Conservation (phyloP, 2,888 invertebrate species). For the Campoplex nolae region DNA sequence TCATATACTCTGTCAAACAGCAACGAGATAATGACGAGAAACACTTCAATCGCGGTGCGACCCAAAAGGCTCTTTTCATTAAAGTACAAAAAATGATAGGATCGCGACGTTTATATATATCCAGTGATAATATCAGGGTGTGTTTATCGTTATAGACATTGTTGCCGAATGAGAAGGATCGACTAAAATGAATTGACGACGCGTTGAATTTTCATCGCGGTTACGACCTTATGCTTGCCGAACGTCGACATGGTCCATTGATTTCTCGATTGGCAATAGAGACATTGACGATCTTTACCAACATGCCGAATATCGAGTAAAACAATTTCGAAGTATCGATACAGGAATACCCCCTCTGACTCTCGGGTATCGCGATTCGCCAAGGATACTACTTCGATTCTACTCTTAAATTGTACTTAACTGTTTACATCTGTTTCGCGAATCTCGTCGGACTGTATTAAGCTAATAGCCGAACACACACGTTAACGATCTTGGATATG, state of each 20-base stretch:
- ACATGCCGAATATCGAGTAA: slow-evolving; percentile 17
- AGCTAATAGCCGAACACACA: slow-evolving; percentile 70
- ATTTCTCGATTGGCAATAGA: slow-evolving; percentile 29
- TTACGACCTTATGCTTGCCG: background rate
- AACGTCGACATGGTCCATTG: background rate
- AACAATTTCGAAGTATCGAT: background rate
- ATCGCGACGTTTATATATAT: slow-evolving; percentile 30
- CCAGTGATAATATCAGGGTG: slow-evolving; percentile 27
- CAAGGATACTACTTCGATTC: slow-evolving; percentile 62
- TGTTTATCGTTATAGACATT: slow-evolving; percentile 14
- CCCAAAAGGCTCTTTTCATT: slow-evolving; percentile 41
- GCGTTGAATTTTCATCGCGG: background rate
- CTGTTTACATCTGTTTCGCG: slow-evolving; percentile 67
- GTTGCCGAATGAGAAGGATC: background rate
- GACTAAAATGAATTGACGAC: background rate
- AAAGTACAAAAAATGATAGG: slow-evolving; percentile 51
- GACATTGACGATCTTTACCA: slow-evolving; percentile 24
- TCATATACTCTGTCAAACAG: slow-evolving; percentile 22
- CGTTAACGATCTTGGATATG: slow-evolving; percentile 67
- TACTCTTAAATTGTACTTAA: slow-evolving; percentile 30
- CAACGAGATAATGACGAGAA: slow-evolving; percentile 31
- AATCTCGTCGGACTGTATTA: slow-evolving; percentile 62
- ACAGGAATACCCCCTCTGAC: background rate
- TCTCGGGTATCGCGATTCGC: slow-evolving; percentile 43
- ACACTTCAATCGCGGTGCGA: slow-evolving; percentile 36